Evolutionary conservation across 64 coral and sea anemone genomes (phyloP).

Genomic region (Hydrozoanthus tunicans): DNA sequence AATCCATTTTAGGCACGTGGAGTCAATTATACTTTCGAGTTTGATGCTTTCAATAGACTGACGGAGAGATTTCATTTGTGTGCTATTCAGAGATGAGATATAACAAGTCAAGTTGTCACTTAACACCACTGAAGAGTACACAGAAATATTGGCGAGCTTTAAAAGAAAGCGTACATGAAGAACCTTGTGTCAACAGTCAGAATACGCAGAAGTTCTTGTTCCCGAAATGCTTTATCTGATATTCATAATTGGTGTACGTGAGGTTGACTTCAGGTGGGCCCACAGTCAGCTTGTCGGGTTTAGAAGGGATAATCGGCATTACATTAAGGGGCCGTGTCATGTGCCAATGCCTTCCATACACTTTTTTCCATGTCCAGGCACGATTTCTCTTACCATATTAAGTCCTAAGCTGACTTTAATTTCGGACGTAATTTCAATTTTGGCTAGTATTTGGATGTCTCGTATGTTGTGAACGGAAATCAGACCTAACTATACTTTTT

Average conservation of each 20-base stretch:
- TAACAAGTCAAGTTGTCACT: conserved; percentile 1
- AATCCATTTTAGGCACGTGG: conserved; percentile 57
- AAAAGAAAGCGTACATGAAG: conserved; percentile 8
- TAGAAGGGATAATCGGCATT: background rate
- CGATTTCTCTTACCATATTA: background rate
- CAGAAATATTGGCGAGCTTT: background rate
- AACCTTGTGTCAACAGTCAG: background rate
- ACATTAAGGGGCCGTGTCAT: background rate
- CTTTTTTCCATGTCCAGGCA: background rate
- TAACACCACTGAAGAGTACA: conserved; percentile 30
- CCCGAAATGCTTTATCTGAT: background rate
- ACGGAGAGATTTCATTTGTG: background rate
- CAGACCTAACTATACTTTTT: background rate
- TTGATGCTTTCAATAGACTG: conserved; percentile 13
- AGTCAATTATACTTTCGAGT: conserved; percentile 42
- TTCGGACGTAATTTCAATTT: background rate
- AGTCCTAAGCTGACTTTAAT: background rate
- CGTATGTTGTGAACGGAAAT: background rate
- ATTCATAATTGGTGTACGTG: background rate
- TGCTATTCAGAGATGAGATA: conserved; percentile 33
- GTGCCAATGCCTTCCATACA: background rate
- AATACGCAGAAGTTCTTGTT: background rate
- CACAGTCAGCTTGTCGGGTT: background rate
- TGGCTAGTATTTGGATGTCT: background rate
- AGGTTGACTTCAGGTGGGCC: background rate